phyloP scores from a whole-genome alignment of 2,888 invertebrate genomes.

The Drosophila fungiperda region DNA sequence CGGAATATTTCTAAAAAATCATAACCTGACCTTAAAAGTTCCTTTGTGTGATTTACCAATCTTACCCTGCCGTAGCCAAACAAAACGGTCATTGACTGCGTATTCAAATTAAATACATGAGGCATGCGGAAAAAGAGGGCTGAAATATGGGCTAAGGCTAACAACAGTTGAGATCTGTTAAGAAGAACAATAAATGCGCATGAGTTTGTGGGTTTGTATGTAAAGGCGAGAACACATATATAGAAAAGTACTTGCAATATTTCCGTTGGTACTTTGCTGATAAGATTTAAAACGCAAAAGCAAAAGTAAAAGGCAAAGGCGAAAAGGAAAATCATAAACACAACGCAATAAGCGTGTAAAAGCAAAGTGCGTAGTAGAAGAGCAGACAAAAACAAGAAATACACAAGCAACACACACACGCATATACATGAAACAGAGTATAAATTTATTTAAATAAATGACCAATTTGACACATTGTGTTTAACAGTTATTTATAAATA shows the following conservation, averaged over 20 bases:
- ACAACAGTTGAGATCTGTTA: slow-evolving; percentile 30
- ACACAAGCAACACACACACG: background rate
- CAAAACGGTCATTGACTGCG: slow-evolving; percentile 60
- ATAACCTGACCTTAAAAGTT: slow-evolving; percentile 16
- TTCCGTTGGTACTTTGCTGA: slow-evolving; percentile 63
- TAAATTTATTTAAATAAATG: slow-evolving; percentile 18
- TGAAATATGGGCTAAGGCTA: slow-evolving; percentile 51
- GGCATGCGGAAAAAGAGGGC: slow-evolving; percentile 26
- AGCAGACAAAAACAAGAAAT: slow-evolving; percentile 32
- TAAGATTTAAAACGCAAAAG: slow-evolving; percentile 80
- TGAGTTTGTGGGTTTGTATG: background rate
- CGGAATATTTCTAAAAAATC: background rate
- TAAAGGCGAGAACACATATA: slow-evolving; percentile 17
- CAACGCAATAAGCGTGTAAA: slow-evolving; percentile 70
- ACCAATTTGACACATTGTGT: slow-evolving; percentile 29
- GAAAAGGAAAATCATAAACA: slow-evolving; percentile 63
- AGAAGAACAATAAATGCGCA: slow-evolving; percentile 20
- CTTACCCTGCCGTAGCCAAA: background rate
- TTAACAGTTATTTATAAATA: slow-evolving; percentile 34
- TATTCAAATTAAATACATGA: slow-evolving; percentile 60
- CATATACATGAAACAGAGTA: background rate
- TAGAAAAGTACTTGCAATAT: slow-evolving; percentile 28
- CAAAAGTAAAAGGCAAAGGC: slow-evolving; percentile 69
- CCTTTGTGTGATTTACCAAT: slow-evolving; percentile 9
- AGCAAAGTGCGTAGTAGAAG: slow-evolving; percentile 74